Conservation (phyloP, 2,113 vertebrate species). For the Nerophis lumbriciformis region DNA sequence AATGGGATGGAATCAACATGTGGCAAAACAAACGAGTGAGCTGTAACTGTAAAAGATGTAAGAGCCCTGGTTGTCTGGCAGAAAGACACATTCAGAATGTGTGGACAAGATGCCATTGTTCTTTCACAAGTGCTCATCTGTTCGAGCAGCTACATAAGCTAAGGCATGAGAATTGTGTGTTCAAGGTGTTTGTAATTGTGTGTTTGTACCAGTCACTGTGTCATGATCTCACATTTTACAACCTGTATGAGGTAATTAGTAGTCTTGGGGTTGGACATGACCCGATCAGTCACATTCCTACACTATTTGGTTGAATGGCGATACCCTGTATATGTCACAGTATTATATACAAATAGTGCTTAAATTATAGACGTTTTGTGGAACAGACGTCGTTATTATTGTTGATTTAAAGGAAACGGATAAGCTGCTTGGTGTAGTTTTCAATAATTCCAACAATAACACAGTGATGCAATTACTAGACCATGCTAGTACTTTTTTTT, state of each 20-base stretch:
- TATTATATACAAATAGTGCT: no score
- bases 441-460: no score
- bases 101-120: constrained; percentile 49
- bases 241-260: neutral
- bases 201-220: constrained; percentile 65
- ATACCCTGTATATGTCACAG: no score
- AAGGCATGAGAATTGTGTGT: neutral
- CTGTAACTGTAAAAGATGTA: neutral
- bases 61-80: constrained; percentile 2
- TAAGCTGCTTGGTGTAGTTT: no score
- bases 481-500: no score
- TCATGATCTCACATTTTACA: constrained; percentile 40
- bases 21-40: neutral
- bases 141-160: constrained; percentile 9
- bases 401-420: no score
- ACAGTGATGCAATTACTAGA: no score
- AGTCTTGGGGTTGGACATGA: no score
- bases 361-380: no score
- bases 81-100: constrained; percentile 11
- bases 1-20: constrained; percentile 8
- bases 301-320: no score
- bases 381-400: no score
- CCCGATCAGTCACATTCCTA: no score
- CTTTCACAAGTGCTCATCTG: constrained; percentile 12
- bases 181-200: constrained; percentile 24